Percentiles rank a stretch among this genome's conserved stretches.
Evolutionary conservation across 2,888 invertebrate genomes (phyloP).

Genomic region (Chorisops tibialis): DNA sequence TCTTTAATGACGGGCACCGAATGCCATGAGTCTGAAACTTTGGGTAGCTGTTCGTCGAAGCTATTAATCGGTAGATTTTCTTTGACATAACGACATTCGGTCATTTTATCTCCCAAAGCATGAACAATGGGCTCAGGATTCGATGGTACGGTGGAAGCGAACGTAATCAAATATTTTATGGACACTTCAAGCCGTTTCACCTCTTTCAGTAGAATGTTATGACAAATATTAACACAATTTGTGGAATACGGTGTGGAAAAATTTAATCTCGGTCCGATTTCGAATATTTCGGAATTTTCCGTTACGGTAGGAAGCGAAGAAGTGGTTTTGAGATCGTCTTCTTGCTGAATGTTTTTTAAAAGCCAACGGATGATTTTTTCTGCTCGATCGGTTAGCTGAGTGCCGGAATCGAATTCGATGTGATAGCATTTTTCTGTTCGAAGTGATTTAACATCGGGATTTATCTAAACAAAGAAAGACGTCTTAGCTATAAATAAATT

Average conservation of each 20-base stretch:
- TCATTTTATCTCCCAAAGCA: constrained; percentile 87
- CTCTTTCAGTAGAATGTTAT: constrained; percentile 72
- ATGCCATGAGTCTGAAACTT: constrained; percentile 72
- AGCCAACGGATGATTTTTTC: constrained; percentile 72
- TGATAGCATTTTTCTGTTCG: constrained; percentile 80
- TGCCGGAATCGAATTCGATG: constrained; percentile 60
- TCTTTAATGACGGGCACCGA: constrained; percentile 76
- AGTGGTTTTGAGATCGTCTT: constrained; percentile 57
- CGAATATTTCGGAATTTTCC: constrained; percentile 58
- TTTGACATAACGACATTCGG: constrained; percentile 77
- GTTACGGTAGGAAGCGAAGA: constrained; percentile 54
- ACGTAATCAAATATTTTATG: constrained; percentile 68
- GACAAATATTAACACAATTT: constrained; percentile 92
- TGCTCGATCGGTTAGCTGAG: constrained; percentile 59
- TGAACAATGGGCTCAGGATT: constrained; percentile 51
- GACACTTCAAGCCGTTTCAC: constrained; percentile 80
- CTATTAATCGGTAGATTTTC: constrained; percentile 63
- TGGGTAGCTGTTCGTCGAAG: constrained; percentile 65
- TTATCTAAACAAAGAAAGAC: constrained; percentile 36
- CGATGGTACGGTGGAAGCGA: constrained; percentile 37
- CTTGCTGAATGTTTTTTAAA: constrained; percentile 66
- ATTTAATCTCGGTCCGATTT: constrained; percentile 90
- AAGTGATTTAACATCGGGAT: constrained; percentile 54
- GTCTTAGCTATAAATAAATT: no score
- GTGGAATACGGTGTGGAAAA: constrained; percentile 95